A percentile compares a stretch with the other conserved stretches of the same genome.
Conservation (phyloP, 2,888 invertebrate species). For the Uropetala carovei region DNA sequence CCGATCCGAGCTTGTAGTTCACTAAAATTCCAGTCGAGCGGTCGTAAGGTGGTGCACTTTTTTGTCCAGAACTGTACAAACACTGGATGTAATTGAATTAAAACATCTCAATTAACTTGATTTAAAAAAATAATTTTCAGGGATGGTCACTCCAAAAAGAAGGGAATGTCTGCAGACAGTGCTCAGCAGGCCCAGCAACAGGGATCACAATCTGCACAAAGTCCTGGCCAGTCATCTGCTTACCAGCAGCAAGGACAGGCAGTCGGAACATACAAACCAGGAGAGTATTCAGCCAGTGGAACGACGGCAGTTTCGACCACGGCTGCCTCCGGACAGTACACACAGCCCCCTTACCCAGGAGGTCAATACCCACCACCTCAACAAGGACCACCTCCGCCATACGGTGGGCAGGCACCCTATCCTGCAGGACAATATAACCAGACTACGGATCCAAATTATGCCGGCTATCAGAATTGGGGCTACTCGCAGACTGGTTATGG, state of each 20-base stretch:
- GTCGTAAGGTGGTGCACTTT: too few relatives aligned
- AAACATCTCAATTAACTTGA: not conserved
- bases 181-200: constrained; percentile 62
- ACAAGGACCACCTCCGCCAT: constrained; percentile 67
- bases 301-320: constrained; percentile 74
- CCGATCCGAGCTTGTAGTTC: too few relatives aligned
- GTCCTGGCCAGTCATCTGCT: constrained; percentile 66
- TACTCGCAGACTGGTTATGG: constrained; percentile 78
- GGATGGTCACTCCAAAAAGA: constrained; percentile 71
- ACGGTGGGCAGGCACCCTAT: constrained; percentile 68
- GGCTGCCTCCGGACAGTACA: constrained; percentile 73
- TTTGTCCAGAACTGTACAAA: too few relatives aligned
- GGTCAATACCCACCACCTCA: constrained; percentile 69
- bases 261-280: constrained; percentile 74
- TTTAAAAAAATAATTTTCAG: constrained; percentile 68
- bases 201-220: constrained; percentile 64
- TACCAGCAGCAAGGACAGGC: constrained; percentile 67
- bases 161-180: constrained; percentile 34
- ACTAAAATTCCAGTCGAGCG: too few relatives aligned
- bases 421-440: constrained; percentile 76
- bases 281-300: constrained; percentile 70
- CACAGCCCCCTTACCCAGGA: constrained; percentile 73
- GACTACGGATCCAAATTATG: constrained; percentile 78
- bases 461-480: constrained; percentile 80
- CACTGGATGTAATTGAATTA: not conserved